phyloP scores from a whole-genome alignment of 2,797 vertebrate species.

The Vespertilio murinus region DNA sequence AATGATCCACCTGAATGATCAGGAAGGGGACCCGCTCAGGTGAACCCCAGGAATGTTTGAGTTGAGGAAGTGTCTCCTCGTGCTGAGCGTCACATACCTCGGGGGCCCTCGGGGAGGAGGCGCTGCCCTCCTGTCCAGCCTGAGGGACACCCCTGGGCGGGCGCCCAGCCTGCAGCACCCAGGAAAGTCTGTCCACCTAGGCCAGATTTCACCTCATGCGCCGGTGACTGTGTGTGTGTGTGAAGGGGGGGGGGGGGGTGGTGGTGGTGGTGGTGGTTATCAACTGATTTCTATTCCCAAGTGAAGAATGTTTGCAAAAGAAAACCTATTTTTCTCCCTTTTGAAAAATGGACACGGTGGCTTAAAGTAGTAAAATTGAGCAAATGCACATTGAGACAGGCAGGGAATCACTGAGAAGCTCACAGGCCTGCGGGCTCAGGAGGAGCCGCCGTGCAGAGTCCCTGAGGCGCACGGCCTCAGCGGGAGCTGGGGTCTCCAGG shows the following conservation, averaged over 20 bases:
- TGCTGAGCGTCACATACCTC: fast-evolving
- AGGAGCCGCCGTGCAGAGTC: fast-evolving
- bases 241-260: too few relatives aligned
- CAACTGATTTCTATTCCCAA: background rate
- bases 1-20: background rate
- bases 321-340: background rate
- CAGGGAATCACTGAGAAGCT: background rate
- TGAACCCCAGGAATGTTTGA: background rate
- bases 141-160: fast-evolving
- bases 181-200: fast-evolving
- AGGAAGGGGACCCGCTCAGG: fast-evolving
- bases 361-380: background rate
- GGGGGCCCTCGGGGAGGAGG: background rate
- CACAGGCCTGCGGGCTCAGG: fast-evolving
- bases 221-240: too few relatives aligned
- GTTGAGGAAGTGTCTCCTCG: background rate
- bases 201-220: background rate
- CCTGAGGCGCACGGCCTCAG: fast-evolving
- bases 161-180: background rate
- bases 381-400: background rate
- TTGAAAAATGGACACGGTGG: background rate
- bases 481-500: fast-evolving
- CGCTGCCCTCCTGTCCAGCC: background rate
- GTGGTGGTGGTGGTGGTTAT: background rate
- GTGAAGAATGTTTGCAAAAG: background rate